phyloP scores from a whole-genome alignment of 2,797 vertebrate species.

The Podargus strigoides region DNA sequence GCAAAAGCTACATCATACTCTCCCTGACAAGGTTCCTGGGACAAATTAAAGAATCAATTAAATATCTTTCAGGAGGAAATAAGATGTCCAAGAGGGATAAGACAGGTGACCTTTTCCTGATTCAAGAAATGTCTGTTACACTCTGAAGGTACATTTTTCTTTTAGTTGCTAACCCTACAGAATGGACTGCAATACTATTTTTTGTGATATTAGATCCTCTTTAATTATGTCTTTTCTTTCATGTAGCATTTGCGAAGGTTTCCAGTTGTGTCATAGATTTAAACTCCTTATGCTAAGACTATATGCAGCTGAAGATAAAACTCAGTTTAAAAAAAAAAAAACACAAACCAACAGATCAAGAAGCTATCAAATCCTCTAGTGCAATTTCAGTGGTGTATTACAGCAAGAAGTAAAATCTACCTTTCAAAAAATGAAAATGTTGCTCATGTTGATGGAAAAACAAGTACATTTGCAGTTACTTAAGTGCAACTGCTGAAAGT shows the following conservation, averaged over 20 bases:
- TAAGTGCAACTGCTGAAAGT: neutral
- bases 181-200: neutral
- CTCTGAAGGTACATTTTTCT: neutral
- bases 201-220: neutral
- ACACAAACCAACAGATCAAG: neutral
- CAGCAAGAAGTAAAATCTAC: neutral
- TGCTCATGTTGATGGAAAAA: neutral
- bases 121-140: neutral
- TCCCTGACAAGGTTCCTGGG: neutral
- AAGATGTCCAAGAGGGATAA: neutral
- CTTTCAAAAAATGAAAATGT: neutral
- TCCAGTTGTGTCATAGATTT: neutral
- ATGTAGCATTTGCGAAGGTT: neutral
- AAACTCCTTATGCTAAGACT: neutral
- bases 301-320: neutral
- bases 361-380: neutral
- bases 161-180: neutral
- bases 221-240: neutral
- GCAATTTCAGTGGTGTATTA: neutral
- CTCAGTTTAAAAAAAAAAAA: neutral
- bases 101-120: neutral
- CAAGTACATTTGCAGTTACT: neutral
- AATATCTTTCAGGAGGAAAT: neutral
- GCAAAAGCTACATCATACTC: neutral
- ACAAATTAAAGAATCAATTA: neutral